phyloP scores from a whole-genome alignment of 2,888 invertebrate species.

The Melipona bicolor region DNA sequence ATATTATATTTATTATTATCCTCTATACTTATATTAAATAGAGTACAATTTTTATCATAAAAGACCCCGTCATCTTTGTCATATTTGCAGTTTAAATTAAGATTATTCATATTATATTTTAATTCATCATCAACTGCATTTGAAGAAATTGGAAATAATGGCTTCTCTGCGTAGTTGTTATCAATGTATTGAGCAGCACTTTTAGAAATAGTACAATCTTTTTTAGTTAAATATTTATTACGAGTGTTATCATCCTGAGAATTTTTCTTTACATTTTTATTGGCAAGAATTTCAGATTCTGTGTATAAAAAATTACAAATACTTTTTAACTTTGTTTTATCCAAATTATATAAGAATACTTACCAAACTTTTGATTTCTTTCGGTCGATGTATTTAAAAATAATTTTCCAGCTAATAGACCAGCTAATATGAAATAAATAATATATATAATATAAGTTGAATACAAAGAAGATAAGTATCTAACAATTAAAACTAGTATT shows the following conservation, averaged over 20 bases:
- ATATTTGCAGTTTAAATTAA: neutral
- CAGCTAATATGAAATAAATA: slow-evolving; percentile 26
- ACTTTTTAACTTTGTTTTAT: neutral
- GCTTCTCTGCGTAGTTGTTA: neutral
- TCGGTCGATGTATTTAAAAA: neutral
- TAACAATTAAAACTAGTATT: slow-evolving; percentile 1
- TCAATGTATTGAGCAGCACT: slow-evolving; percentile 24
- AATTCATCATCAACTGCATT: slow-evolving; percentile 3
- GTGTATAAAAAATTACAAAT: neutral
- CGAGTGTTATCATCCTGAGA: slow-evolving; percentile 35
- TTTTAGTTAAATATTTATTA: neutral
- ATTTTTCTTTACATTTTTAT: slow-evolving; percentile 8
- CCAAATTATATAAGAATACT: neutral
- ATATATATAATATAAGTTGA: neutral
- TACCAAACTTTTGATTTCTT: slow-evolving; percentile 22
- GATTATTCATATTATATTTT: slow-evolving; percentile 10
- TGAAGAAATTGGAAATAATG: neutral
- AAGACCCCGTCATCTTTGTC: neutral
- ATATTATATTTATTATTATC: slow-evolving; percentile 4
- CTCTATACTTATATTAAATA: slow-evolving; percentile 30
- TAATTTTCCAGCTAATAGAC: slow-evolving; percentile 36
- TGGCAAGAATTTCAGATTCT: slow-evolving; percentile 7
- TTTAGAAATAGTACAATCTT: neutral
- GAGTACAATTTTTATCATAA: neutral
- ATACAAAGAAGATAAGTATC: neutral